phyloP scores from a whole-genome alignment of 1,140 invertebrate genomes.

The Potamilus streckersoni region DNA sequence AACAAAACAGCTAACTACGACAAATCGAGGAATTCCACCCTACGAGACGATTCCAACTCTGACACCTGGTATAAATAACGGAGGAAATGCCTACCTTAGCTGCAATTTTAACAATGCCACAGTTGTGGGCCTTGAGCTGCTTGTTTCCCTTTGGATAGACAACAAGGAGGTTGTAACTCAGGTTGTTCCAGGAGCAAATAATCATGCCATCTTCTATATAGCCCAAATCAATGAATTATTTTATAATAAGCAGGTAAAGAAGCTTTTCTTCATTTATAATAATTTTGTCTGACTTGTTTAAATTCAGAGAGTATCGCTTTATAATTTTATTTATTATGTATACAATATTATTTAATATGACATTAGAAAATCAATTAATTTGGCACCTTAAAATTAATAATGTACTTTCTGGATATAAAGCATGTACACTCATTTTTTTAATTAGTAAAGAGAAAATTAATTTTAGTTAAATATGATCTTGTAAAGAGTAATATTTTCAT shows the following conservation, averaged over 20 bases:
- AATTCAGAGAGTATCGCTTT: too few relatives aligned
- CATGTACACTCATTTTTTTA: too few relatives aligned
- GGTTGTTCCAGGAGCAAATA: constrained; percentile 8
- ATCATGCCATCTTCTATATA: constrained; percentile 13
- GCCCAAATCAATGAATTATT: constrained; percentile 8
- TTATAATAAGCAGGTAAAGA: constrained; percentile 13
- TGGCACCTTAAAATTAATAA: too few relatives aligned
- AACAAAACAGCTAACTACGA: constrained; percentile 20
- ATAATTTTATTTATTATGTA: too few relatives aligned
- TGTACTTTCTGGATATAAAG: too few relatives aligned
- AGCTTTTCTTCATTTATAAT: background rate
- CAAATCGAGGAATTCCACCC: constrained; percentile 14
- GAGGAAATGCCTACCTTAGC: constrained; percentile 11
- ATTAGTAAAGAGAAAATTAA: too few relatives aligned
- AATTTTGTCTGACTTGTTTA: too few relatives aligned
- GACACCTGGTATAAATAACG: background rate
- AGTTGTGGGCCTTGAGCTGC: constrained; percentile 12
- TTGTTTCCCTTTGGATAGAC: constrained; percentile 6
- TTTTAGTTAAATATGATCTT: too few relatives aligned
- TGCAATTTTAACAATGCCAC: constrained; percentile 10
- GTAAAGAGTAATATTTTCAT: too few relatives aligned
- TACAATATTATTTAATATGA: too few relatives aligned
- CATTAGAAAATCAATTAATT: too few relatives aligned
- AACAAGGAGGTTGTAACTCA: constrained; percentile 1
- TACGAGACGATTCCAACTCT: constrained; percentile 14